Evolutionary conservation across 2,113 vertebrate species (phyloP), one percentile per base, ranked within the genome.

Genomic region (Brachyhypopomus occidentalis): DNA sequence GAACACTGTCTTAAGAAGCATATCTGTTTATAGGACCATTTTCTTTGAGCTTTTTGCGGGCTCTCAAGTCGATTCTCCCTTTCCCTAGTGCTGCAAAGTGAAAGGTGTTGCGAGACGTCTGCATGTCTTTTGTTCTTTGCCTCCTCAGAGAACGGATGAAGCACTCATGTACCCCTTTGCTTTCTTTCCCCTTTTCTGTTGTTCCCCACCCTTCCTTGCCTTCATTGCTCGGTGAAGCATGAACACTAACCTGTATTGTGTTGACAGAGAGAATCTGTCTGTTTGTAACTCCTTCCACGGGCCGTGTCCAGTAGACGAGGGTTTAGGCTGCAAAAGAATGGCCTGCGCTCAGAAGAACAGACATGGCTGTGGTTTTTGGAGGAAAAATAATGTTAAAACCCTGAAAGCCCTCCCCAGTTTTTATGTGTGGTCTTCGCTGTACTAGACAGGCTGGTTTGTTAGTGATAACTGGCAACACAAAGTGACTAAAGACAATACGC

Each of bases 211-310:
- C 69, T 34, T 41, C 27, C n/a, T 82, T 78, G 74, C 38, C 60
- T 84, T 72, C 82, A 88, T 87, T 85, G 75, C 87, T 87, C 81
- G 59, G 72, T 84, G 81, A 88, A 90, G 91, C 92, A 90, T 91
- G 89, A 86, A 74, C 86, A 88, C 89, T 92, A 91, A 92, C 89
- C 87, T 71, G 27, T 88, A 75, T 88, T 88, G 78, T 89, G 90
- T 86, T 87, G 87, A 90, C 85, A 84, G 82, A 78, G 58, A 59
- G 70, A 84, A 85, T 86, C 83, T 89, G 77, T 87, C 89, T 83
- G 83, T 86, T 79, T 70, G 82, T 83, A 75, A 80, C 86, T 82
- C 69, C 60, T 22, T 30, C 82, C 66, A 84, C 84, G 84, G 72
- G 62, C 17, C 63, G 52, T 79, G 74, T 38, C 23, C 22, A 41